These are phyloP conservation scores for Otolemur crassicaudatus DNA, from an alignment of 2,797 vertebrate genomes.

Conservation along the genomic window DNA sequence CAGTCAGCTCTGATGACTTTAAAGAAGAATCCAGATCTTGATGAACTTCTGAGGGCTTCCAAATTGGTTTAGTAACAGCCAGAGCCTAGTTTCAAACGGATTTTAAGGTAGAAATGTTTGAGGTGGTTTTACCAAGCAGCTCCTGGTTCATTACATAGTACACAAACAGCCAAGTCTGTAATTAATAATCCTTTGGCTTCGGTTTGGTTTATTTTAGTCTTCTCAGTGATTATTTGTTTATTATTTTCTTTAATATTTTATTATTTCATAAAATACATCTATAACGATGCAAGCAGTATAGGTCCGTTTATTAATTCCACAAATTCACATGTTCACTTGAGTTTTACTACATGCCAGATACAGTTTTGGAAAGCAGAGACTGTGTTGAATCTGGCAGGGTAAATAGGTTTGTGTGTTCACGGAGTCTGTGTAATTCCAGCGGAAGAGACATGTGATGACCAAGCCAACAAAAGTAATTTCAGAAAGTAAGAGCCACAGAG, in stretches of 20 bases:
- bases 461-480: not conserved
- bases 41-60: not conserved
- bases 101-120: not conserved
- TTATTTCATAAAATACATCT: not conserved
- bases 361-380: not conserved
- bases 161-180: not conserved
- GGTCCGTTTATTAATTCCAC: not conserved
- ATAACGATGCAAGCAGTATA: not conserved
- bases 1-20: not conserved
- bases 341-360: not conserved
- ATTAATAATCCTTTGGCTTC: not conserved
- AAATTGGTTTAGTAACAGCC: not conserved
- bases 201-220: not conserved
- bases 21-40: not conserved
- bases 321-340: not conserved
- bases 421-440: not conserved
- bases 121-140: not conserved
- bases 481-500: not conserved
- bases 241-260: conserved; percentile 11
- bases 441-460: not conserved
- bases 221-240: not conserved
- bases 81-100: not conserved
- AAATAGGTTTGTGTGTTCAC: not conserved
- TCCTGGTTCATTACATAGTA: not conserved
- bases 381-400: not conserved